A percentile compares a stretch with the other conserved stretches of the same genome.
Conservation (phyloP, 1,140 invertebrate species). For the Helicoverpa zea region DNA sequence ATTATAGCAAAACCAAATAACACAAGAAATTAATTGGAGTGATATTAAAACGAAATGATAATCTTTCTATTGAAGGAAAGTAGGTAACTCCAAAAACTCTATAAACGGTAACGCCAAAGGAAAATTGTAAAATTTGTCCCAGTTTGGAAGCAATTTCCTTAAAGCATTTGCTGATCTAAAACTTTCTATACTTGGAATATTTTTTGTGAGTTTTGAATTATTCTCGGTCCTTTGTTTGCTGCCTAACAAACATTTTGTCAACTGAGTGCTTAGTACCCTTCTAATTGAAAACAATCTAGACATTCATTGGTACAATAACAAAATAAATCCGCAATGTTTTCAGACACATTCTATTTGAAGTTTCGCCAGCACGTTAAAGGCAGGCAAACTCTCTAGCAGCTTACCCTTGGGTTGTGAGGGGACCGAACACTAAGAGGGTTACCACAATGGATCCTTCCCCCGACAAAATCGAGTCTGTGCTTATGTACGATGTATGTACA, state of each 20-base stretch:
- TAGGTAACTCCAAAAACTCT: background rate
- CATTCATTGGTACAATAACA: no score
- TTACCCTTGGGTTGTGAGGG: constrained; percentile 65
- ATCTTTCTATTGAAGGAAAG: background rate
- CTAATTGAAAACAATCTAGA: no score
- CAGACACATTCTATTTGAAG: constrained; percentile 50
- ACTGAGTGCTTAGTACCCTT: no score
- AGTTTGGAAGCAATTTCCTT: constrained; percentile 10
- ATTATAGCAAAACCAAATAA: background rate
- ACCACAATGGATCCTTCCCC: constrained; percentile 77
- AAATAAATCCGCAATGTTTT: background rate
- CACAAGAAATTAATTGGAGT: background rate
- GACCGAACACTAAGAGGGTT: constrained; percentile 72
- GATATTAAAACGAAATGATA: background rate
- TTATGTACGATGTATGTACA: constrained; percentile 33
- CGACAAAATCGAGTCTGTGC: constrained; percentile 70
- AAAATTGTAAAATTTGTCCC: constrained; percentile 14
- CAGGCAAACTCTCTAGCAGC: constrained; percentile 56
- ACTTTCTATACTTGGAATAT: constrained; percentile 22
- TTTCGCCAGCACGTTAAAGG: constrained; percentile 58
- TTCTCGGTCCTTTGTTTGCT: background rate
- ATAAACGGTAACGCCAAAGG: background rate
- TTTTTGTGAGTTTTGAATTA: constrained; percentile 11
- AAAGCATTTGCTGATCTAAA: constrained; percentile 3
- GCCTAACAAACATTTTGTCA: no score